Base-by-base conservation (phyloP, 1,140 invertebrate genomes). In the Coelopa frigida region DNA sequence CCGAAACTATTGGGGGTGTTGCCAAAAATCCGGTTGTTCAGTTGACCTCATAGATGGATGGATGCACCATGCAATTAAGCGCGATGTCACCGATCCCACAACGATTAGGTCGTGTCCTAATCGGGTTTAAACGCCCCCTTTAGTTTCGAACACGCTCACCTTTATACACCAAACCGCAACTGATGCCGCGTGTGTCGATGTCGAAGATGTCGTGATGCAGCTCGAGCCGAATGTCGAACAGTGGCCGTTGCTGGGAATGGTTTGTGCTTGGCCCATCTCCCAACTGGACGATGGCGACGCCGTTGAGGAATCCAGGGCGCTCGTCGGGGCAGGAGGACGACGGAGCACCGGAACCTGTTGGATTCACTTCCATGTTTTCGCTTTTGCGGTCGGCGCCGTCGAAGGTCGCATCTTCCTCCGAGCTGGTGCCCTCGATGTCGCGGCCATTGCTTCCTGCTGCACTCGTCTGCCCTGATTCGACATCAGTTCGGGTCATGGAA, bases 201-300 rank as follows among this genome's bases (percentile, higher is more conserved):
- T 50, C 46, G 24, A 53, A 55, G 14, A 53, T 17, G 35, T 55
- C 42, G 47, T 55, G 54, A 17, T 44, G 44, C 33, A 55, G 26
- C 29, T 51, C 21, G 22, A 54, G 39, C 33, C 49, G 37, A n/a
- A 54, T 49, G 21, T 37, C 23, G 48, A 32, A 27, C 31, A 22
- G 14, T 41, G 42, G 33, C 32, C 4, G 12, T 22, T 44, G 18
- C 12, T 14, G 17, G 23, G 1, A 24, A 18, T 44, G 15, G 32
- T 14, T 42, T 15, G 22, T 39, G 37, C 24, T 31, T 31, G 29
- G 11, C 29, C 40, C 32, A 11, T 48, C 47, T 11, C 46, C 44
- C 10, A 37, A 29, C 31, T 48, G 43, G n/a, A 42, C 48, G n/a
- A 51, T 45, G 22, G 22, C 35, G 15, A 14, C 45, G 40, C 40